phyloP scores from a whole-genome alignment of 2,113 vertebrate species.

The Scomber scombrus region DNA sequence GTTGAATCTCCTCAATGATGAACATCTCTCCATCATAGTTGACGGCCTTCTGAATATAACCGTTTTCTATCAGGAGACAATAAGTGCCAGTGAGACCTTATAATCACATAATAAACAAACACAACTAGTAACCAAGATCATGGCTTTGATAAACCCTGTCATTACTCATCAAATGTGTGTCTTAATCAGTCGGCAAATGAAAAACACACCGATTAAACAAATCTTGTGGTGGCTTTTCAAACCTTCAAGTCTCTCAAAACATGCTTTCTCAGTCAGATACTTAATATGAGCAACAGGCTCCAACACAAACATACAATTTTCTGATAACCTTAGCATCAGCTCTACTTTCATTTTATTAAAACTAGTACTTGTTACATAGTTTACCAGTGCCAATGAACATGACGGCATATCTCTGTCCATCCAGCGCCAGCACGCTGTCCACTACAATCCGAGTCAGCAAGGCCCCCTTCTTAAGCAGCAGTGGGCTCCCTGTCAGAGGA shows the following conservation, averaged over 20 bases:
- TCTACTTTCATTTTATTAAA: neutral
- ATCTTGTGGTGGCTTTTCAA: too few species aligned
- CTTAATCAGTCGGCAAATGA: neutral
- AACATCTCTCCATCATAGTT: conserved; percentile 83
- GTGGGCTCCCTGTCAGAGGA: conserved; percentile 71
- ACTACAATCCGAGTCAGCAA: conserved; percentile 82
- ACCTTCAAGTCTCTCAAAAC: neutral
- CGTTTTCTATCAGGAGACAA: conserved; percentile 81
- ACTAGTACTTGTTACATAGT: neutral
- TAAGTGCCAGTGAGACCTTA: neutral
- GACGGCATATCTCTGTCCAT: conserved; percentile 73
- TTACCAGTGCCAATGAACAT: conserved; percentile 88
- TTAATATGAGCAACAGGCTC: neutral
- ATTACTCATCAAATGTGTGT: neutral
- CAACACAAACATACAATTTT: neutral
- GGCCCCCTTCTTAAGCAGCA: conserved; percentile 80
- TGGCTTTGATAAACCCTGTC: neutral
- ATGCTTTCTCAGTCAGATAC: neutral
- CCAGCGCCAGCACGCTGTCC: conserved; percentile 75
- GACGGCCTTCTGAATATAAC: conserved; percentile 87
- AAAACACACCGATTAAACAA: too few species aligned
- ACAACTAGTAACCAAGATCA: neutral
- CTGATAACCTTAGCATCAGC: neutral
- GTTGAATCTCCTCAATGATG: conserved; percentile 86
- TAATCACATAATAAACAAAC: neutral